A percentile compares a stretch with the other conserved stretches of the same genome.
Conservation (phyloP, 2,113 vertebrate genomes). For the Tricholaema leucomelas region DNA sequence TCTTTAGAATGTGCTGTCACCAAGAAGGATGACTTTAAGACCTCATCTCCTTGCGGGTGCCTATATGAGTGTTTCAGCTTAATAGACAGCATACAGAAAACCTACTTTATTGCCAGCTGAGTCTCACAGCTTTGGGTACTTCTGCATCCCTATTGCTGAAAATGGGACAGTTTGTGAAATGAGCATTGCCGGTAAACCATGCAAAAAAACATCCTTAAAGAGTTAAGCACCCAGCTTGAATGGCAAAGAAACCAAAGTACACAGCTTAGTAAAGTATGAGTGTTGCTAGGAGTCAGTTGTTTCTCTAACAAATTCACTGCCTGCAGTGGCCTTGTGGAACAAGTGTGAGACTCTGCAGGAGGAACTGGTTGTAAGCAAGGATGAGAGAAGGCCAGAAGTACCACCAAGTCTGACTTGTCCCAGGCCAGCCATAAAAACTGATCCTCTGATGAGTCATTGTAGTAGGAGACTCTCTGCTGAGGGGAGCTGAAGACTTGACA, state of each 20-base stretch:
- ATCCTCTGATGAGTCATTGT: too few species aligned
- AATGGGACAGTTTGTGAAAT: neutral
- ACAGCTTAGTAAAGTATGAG: neutral
- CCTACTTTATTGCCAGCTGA: neutral
- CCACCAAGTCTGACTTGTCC: too few species aligned
- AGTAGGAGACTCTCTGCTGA: too few species aligned
- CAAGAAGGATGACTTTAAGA: neutral
- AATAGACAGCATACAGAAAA: neutral
- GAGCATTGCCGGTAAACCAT: neutral
- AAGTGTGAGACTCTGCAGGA: too few species aligned
- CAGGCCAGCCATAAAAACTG: too few species aligned
- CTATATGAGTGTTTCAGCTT: conserved; percentile 56
- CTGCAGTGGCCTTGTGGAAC: too few species aligned
- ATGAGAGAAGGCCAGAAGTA: too few species aligned
- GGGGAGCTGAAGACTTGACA: too few species aligned
- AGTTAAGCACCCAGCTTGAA: neutral
- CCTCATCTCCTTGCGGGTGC: neutral
- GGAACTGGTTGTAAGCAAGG: too few species aligned
- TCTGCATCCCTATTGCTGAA: neutral
- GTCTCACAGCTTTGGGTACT: neutral
- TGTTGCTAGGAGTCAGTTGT: neutral
- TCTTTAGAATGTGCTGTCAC: conserved; percentile 46
- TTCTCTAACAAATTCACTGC: neutral
- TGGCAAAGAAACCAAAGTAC: neutral
- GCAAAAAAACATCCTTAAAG: neutral